phyloP scores from a whole-genome alignment of 2,797 vertebrate genomes.

The Lepilemur ruficaudatus region DNA sequence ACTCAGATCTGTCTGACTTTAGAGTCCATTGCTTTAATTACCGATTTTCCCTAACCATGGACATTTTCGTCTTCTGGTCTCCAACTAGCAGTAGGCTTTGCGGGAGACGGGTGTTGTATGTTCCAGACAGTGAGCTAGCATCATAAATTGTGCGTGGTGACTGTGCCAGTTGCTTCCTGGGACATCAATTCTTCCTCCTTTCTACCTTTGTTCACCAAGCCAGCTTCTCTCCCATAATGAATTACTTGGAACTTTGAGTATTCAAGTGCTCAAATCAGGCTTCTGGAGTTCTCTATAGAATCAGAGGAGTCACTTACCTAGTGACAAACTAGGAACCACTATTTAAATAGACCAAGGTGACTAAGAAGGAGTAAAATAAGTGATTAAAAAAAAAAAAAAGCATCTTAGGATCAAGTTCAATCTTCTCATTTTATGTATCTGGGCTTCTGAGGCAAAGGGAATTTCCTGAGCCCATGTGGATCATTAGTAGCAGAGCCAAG shows the following conservation, averaged over 20 bases:
- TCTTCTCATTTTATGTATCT: background rate
- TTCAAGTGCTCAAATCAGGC: background rate
- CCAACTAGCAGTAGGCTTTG: background rate
- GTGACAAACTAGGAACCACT: background rate
- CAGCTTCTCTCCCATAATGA: background rate
- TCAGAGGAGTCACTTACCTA: background rate
- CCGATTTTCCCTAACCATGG: background rate
- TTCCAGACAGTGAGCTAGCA: background rate
- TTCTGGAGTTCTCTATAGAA: background rate
- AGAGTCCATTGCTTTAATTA: background rate
- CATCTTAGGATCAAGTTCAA: background rate
- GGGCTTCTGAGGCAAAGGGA: background rate
- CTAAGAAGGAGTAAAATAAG: background rate
- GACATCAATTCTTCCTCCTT: background rate
- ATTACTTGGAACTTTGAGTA: background rate
- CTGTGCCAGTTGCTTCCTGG: background rate
- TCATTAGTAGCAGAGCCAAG: background rate
- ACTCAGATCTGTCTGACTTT: background rate
- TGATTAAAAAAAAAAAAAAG: slow-evolving; percentile 18
- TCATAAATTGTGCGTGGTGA: background rate
- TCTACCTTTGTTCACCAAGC: background rate
- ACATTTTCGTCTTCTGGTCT: background rate
- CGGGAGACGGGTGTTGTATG: background rate
- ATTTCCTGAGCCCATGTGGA: background rate
- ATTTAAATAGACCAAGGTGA: background rate